Conservation (phyloP, 2,797 vertebrate genomes). For the Nothura maculosa region DNA sequence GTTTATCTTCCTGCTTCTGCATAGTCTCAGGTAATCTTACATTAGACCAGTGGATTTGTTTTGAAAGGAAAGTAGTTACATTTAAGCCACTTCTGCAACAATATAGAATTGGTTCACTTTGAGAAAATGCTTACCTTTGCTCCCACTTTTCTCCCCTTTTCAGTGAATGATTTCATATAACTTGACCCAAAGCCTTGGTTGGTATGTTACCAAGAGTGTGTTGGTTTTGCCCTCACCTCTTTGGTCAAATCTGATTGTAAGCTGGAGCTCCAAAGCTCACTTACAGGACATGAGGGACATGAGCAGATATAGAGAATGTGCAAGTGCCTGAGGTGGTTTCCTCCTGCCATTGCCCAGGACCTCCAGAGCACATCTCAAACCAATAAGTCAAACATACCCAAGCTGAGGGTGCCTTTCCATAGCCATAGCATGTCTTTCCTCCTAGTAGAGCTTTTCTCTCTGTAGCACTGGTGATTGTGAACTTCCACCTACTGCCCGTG, state of each 20-base stretch:
- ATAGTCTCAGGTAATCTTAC: neutral
- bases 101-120: neutral
- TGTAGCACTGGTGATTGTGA: slow-evolving; percentile 21
- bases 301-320: neutral
- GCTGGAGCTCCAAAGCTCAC: neutral
- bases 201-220: neutral
- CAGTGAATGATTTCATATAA: neutral
- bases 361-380: neutral
- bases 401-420: neutral
- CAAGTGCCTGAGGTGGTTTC: neutral
- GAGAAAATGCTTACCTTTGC: neutral
- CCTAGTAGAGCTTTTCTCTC: neutral
- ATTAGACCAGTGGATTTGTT: neutral
- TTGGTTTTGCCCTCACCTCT: neutral
- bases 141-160: neutral
- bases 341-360: accelerated
- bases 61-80: neutral
- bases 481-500: slow-evolving; percentile 52
- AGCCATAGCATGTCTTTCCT: neutral
- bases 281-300: neutral
- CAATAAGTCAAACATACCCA: accelerated
- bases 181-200: neutral
- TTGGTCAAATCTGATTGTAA: neutral
- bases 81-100: neutral
- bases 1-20: neutral